A percentile compares a stretch with the other conserved stretches of the same genome.
Evolutionary conservation across 2,113 vertebrate genomes (phyloP).

Genomic region (Hippopotamus amphibius): DNA sequence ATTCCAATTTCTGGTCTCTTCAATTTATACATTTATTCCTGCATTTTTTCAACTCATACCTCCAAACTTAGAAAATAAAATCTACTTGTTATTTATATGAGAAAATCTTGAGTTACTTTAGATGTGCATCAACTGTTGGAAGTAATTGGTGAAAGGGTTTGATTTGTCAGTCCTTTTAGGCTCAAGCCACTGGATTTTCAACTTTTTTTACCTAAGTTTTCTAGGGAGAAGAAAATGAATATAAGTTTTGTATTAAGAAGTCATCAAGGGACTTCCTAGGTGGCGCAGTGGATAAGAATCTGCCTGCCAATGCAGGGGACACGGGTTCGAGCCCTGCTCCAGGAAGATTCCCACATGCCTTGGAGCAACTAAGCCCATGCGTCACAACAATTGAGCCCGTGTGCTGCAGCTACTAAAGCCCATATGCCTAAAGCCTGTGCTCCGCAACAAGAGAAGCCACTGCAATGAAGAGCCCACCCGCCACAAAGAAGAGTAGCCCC

Average conservation of each 20-base stretch:
- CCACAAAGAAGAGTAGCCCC: too few relatives aligned
- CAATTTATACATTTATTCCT: background rate
- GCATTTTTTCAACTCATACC: background rate
- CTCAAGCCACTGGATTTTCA: background rate
- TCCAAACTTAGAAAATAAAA: conserved; percentile 21
- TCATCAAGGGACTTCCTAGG: background rate
- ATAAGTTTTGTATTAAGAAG: background rate
- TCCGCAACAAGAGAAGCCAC: too few relatives aligned
- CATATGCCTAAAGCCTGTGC: too few relatives aligned
- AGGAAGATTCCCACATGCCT: too few relatives aligned
- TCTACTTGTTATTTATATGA: background rate
- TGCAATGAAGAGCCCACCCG: too few relatives aligned
- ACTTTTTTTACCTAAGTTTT: background rate
- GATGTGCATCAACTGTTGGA: background rate
- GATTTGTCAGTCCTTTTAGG: background rate
- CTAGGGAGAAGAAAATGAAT: background rate
- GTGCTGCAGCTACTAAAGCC: too few relatives aligned
- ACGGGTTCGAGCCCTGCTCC: too few relatives aligned
- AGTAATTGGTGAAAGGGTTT: background rate
- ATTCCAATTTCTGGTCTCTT: background rate
- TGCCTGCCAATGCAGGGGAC: too few relatives aligned
- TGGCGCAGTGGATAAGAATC: too few relatives aligned
- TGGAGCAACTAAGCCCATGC: too few relatives aligned
- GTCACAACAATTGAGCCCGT: too few relatives aligned
- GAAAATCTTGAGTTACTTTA: conserved; percentile 1